These are phyloP conservation scores for Perca flavescens DNA, from an alignment of 2,113 vertebrate species.

Conservation along the genomic window DNA sequence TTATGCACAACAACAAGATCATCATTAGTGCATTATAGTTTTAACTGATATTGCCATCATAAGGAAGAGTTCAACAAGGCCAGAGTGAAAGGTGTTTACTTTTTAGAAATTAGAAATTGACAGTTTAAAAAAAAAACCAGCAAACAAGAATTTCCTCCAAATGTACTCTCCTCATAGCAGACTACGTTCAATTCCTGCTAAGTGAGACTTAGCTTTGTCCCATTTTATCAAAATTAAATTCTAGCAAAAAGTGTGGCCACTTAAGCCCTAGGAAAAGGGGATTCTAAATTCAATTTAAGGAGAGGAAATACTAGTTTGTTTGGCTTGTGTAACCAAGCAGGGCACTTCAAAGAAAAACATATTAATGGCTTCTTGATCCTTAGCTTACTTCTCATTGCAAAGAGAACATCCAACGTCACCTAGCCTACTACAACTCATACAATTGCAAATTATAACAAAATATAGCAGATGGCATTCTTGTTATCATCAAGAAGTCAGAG, in stretches of 20 bases:
- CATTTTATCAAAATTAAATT: neutral
- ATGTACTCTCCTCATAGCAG: neutral
- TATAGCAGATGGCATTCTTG: neutral
- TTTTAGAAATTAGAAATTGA: too few species aligned
- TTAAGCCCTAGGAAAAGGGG: neutral
- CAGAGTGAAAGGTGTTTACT: neutral
- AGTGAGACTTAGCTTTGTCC: neutral
- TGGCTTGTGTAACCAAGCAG: neutral
- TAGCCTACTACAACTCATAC: neutral
- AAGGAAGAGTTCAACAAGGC: neutral
- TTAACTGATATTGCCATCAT: neutral
- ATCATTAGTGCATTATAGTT: neutral
- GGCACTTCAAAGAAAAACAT: neutral
- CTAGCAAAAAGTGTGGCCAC: neutral
- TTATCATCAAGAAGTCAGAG: neutral
- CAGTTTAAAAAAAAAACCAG: neutral
- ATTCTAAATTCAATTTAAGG: neutral
- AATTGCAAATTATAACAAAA: neutral
- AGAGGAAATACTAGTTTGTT: neutral
- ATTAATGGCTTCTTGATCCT: neutral
- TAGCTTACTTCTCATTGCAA: neutral
- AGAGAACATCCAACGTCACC: neutral
- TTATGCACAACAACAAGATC: conserved; percentile 1
- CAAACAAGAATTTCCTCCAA: neutral
- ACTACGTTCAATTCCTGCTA: neutral